Evolutionary conservation across 2,888 invertebrate genomes (phyloP).

Genomic region (Operophtera brumata): DNA sequence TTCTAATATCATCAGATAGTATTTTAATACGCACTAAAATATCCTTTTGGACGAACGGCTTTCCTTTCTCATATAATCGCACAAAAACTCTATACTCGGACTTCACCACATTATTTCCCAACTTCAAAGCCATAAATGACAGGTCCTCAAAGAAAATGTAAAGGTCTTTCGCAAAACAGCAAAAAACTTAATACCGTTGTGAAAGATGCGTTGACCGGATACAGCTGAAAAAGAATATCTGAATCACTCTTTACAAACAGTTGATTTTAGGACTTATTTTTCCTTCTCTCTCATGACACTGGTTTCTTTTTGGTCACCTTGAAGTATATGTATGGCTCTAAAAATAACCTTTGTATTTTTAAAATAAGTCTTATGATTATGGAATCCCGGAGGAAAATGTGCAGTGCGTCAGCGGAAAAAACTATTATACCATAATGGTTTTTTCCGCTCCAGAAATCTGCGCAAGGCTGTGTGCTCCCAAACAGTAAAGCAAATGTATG

Average conservation of each 20-base stretch:
- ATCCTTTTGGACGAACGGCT: neutral
- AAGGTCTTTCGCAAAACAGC: conserved; percentile 10
- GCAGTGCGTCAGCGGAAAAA: too few species aligned
- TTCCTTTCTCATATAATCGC: neutral
- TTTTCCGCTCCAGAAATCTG: too few species aligned
- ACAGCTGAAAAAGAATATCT: conserved; percentile 1
- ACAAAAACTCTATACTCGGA: conserved; percentile 3
- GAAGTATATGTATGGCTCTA: too few species aligned
- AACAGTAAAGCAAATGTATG: too few species aligned
- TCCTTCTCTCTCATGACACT: too few species aligned
- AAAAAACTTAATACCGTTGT: conserved; percentile 25
- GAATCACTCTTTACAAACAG: conserved; percentile 1
- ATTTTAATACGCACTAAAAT: neutral
- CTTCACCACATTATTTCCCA: conserved; percentile 10
- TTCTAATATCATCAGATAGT: neutral
- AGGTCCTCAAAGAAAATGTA: conserved; percentile 18
- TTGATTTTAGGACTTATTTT: neutral
- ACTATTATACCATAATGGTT: too few species aligned
- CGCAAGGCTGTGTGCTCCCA: too few species aligned
- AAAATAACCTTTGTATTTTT: too few species aligned
- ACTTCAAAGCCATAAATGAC: conserved; percentile 18
- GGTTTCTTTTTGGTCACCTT: too few species aligned
- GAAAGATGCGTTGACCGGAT: conserved; percentile 10
- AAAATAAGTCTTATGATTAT: too few species aligned
- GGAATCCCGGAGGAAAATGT: too few species aligned